Evolutionary conservation across 2,113 vertebrate species (phyloP).

Genomic region (Apteryx owenii): DNA sequence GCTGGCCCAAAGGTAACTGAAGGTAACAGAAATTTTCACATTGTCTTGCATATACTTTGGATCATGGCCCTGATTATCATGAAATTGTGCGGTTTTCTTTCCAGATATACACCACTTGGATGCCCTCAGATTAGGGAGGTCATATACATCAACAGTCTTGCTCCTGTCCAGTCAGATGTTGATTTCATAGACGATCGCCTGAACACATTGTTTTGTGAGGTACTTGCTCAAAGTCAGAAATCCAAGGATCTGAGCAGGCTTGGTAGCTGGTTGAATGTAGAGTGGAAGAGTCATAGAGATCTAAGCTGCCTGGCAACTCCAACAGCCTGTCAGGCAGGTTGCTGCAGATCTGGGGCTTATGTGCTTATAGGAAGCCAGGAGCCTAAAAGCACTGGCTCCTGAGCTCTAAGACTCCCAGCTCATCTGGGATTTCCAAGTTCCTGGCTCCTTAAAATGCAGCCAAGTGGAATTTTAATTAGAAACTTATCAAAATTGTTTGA

Average conservation of each 20-base stretch:
- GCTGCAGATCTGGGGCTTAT: conserved; percentile 1
- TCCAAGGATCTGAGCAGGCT: background rate
- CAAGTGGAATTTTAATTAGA: conserved; percentile 35
- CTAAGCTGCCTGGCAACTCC: background rate
- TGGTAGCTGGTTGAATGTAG: background rate
- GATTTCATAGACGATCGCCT: background rate
- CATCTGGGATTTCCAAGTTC: conserved; percentile 29
- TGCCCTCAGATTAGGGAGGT: background rate
- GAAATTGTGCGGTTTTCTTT: background rate
- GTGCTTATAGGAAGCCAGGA: background rate
- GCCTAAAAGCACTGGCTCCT: background rate
- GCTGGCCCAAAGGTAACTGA: background rate
- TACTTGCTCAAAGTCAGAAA: background rate
- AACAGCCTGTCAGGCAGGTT: background rate
- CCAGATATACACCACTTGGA: background rate
- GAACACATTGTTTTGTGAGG: background rate
- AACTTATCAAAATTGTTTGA: conserved; percentile 16
- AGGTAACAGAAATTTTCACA: background rate
- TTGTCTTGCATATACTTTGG: background rate
- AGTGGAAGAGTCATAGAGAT: background rate
- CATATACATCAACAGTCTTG: background rate
- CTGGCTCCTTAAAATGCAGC: background rate
- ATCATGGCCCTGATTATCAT: background rate
- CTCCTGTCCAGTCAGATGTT: background rate
- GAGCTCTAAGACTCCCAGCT: background rate